phyloP scores from a whole-genome alignment of 2,797 vertebrate species.

The Chiroxiphia lanceolata region DNA sequence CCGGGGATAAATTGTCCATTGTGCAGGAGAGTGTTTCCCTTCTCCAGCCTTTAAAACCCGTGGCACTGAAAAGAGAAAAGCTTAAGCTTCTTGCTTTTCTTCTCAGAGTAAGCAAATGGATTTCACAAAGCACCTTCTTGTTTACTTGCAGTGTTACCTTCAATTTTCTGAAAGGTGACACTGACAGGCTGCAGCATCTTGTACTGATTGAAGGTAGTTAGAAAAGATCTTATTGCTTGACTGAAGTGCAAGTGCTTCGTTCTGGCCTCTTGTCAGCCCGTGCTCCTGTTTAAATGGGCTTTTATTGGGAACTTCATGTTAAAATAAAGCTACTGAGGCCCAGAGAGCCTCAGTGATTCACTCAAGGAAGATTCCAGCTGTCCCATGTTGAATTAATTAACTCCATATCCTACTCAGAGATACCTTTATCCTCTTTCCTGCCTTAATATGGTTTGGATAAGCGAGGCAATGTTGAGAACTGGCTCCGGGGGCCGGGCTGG shows the following conservation, averaged over 20 bases:
- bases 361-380: not conserved
- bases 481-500: not conserved
- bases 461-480: not conserved
- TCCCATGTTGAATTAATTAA: not conserved
- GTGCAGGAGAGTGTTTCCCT: not conserved
- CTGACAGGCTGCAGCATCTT: not conserved
- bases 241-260: not conserved
- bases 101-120: not conserved
- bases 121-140: not conserved
- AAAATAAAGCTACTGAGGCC: not conserved
- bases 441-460: not conserved
- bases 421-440: not conserved
- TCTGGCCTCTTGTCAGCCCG: not conserved
- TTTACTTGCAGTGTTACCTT: not conserved
- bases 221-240: not conserved
- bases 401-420: not conserved
- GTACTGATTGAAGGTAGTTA: fast-evolving
- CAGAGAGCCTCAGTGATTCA: not conserved
- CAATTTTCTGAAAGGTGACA: not conserved
- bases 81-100: not conserved
- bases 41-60: not conserved
- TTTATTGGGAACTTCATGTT: not conserved
- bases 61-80: not conserved
- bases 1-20: not conserved
- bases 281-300: fast-evolving